Base-by-base conservation (phyloP, 2,113 vertebrate species). In the Electrona antarctica region DNA sequence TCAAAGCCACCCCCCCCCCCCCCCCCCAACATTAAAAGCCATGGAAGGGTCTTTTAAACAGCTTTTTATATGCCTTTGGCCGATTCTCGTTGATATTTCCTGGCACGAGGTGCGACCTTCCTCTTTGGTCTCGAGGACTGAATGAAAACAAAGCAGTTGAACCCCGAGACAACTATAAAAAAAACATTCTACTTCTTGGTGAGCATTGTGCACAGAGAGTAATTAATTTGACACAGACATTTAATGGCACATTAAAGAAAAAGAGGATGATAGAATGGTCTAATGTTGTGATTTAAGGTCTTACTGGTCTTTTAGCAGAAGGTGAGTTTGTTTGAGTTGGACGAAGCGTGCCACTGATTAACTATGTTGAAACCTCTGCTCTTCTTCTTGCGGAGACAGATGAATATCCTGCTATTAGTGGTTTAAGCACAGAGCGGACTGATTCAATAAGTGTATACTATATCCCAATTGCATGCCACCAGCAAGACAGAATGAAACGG, bases 71-170 rank as follows among this genome's bases (percentile, higher is more conserved):
- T 65, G 47, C 74, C 69, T 75, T 46, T 57, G 76, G 68, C 67
- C 73, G 64, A 77, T 78, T 83, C 89, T 88, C 84, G 81, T 89
- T 88, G 74, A 80, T 84, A 88, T 89, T 89, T 91, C 83, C 89
- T 92, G 88, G 88, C 88, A 65, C 9, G 1, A 9, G 1, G 3
- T 13, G 58, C 33, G 5, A n/a, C 1, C 14, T 74, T 61, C 55
- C 73, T 47, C 77, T 67, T 69, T 66, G 57, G 58, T 80, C 76
- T 70, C 58, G 69, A 66, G 68, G 75, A 73, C 76, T 64, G 57
- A 62, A 77, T 83, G 77, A 88, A 87, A 92, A 87, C 84, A 89
- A 89, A 89, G 90, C 77, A 74, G 64, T 68, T 71, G 58, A 85
- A 72, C 71, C 81, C 76, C 64, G 9, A 67, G 64, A 62, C 77